Evolutionary conservation across 1,140 invertebrate genomes (phyloP).

Genomic region (Heliconius himera): DNA sequence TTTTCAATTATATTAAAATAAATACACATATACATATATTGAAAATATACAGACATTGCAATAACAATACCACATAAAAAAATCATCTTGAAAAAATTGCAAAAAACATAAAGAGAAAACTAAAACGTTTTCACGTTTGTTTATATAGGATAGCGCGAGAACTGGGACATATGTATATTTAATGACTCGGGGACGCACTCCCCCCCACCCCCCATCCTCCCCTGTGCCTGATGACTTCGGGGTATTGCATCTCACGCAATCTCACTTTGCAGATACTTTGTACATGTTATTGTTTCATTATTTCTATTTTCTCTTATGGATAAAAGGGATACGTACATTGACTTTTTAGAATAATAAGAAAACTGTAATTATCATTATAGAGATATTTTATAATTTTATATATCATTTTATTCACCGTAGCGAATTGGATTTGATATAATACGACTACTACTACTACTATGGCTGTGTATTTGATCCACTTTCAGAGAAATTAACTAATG

Average conservation of each 20-base stretch:
- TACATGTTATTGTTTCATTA: background rate
- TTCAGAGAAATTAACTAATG: no score
- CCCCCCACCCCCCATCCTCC: background rate
- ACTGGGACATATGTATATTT: slow-evolving; percentile 15
- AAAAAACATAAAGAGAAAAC: background rate
- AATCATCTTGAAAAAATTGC: background rate
- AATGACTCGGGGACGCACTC: background rate
- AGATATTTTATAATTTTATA: no score
- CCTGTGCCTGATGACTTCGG: background rate
- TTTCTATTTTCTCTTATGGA: background rate
- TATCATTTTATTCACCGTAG: no score
- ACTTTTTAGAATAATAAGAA: no score
- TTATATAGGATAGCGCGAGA: background rate
- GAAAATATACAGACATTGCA: background rate
- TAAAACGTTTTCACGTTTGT: background rate
- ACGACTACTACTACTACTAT: no score
- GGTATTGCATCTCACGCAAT: background rate
- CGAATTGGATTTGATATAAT: no score
- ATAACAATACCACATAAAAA: background rate
- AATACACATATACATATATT: no score
- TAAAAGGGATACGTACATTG: no score
- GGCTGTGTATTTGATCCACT: no score
- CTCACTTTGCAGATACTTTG: background rate
- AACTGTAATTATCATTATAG: background rate
- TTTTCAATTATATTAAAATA: no score